These are phyloP conservation scores for Melanostoma mellinum DNA, from an alignment of 2,888 invertebrate species.

Conservation along the genomic window DNA sequence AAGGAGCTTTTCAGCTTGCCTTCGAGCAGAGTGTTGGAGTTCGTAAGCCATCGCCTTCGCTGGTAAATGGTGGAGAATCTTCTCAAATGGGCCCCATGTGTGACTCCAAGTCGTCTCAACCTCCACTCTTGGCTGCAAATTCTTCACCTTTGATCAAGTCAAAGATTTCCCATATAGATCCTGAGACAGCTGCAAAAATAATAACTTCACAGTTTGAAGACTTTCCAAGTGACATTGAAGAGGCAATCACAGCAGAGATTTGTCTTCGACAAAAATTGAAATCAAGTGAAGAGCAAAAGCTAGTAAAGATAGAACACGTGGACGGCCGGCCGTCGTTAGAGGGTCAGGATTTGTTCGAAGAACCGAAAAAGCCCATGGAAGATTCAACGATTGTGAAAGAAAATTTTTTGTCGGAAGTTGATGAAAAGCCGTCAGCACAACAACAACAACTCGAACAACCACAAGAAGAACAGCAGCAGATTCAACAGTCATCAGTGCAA, in stretches of 20 bases:
- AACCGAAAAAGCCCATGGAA: conserved; percentile 19
- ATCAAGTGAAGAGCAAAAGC: conserved; percentile 19
- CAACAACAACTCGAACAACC: neutral
- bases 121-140: conserved; percentile 49
- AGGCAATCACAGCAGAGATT: conserved; percentile 79
- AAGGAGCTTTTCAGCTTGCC: conserved; percentile 74
- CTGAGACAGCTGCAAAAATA: conserved; percentile 59
- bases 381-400: neutral
- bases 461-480: neutral
- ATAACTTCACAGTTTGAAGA: conserved; percentile 72
- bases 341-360: conserved; percentile 13
- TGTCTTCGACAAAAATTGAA: conserved; percentile 78
- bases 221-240: conserved; percentile 78
- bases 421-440: no score
- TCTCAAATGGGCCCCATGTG: conserved; percentile 75
- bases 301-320: neutral
- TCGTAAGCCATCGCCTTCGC: conserved; percentile 58
- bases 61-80: conserved; percentile 48
- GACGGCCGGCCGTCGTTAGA: neutral
- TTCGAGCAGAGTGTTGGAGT: conserved; percentile 73
- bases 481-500: no score
- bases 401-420: no score
- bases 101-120: conserved; percentile 69
- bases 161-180: conserved; percentile 55
- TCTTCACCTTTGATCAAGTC: conserved; percentile 54